Evolutionary conservation across 1,140 invertebrate species (phyloP).

Genomic region (Bradysia coprophila): DNA sequence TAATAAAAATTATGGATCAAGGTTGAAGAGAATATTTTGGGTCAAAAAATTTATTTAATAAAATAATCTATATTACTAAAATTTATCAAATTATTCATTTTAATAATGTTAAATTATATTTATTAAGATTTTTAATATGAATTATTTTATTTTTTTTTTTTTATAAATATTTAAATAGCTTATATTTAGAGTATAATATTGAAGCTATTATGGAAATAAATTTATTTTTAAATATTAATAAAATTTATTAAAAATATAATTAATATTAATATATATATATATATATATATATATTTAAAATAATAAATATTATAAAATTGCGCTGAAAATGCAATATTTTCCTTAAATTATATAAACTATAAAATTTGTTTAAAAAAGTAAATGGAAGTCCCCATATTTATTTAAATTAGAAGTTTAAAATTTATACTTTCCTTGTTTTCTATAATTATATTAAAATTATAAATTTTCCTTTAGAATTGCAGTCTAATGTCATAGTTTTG

Average conservation of each 20-base stretch:
- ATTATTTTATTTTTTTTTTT: constrained; percentile 20
- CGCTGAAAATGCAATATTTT: constrained; percentile 38
- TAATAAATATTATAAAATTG: constrained; percentile 26
- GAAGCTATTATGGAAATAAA: constrained; percentile 34
- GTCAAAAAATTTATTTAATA: constrained; percentile 17
- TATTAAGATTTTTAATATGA: constrained; percentile 25
- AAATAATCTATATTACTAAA: constrained; percentile 15
- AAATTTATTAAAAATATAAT: constrained; percentile 13
- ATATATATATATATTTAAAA: constrained; percentile 24
- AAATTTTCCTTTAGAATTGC: no score
- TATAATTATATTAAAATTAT: no score
- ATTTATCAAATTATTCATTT: constrained; percentile 16
- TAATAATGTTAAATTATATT: constrained; percentile 28
- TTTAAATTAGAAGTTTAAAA: constrained; percentile 24
- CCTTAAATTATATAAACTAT: constrained; percentile 35
- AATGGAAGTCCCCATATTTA: no score
- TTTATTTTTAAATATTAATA: constrained; percentile 17
- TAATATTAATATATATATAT: constrained; percentile 17
- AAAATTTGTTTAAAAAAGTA: constrained; percentile 29
- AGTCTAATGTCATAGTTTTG: no score
- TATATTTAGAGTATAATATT: constrained; percentile 34
- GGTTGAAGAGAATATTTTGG: constrained; percentile 28
- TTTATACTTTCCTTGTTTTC: no score
- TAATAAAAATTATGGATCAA: constrained; percentile 13
- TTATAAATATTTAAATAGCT: constrained; percentile 31